phyloP scores from a whole-genome alignment of 2,888 invertebrate species.

The Crocallis elinguaria region DNA sequence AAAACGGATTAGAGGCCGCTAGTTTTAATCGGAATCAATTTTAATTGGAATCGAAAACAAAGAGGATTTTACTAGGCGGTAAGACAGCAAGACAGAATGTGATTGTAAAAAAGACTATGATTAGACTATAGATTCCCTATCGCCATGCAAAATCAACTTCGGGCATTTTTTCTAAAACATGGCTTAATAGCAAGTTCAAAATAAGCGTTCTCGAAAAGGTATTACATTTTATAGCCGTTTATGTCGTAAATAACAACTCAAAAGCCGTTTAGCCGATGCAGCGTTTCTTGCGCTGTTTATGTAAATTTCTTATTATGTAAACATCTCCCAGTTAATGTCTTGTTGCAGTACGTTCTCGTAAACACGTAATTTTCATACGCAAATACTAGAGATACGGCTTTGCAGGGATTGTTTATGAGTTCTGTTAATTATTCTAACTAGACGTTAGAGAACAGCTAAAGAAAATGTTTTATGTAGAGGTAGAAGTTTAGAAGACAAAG shows the following conservation, averaged over 20 bases:
- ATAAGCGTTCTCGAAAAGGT: conserved; percentile 7
- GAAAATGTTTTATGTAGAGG: no score
- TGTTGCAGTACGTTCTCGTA: conserved; percentile 11
- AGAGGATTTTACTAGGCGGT: no score
- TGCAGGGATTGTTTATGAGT: not conserved
- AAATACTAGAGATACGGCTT: conserved; percentile 12
- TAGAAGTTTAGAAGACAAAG: no score
- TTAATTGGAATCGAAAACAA: no score
- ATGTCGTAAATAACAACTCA: conserved; percentile 16
- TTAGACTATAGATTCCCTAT: no score
- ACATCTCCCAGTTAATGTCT: conserved; percentile 17
- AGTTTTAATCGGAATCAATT: no score
- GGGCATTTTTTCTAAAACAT: no score
- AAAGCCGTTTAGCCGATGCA: conserved; percentile 9
- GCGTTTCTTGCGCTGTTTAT: conserved; percentile 27
- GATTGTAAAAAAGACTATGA: no score
- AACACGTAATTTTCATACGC: conserved; percentile 15
- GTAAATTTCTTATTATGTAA: conserved; percentile 25
- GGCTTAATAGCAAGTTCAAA: not conserved
- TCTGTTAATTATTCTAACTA: not conserved
- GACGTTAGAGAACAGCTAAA: no score
- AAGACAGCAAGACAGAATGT: no score
- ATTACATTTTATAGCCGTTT: conserved; percentile 5
- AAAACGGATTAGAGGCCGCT: no score
- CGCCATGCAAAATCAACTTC: no score